Evolutionary conservation across 2,797 vertebrate species (phyloP).

Genomic region (Coranthus polyacanthus): DNA sequence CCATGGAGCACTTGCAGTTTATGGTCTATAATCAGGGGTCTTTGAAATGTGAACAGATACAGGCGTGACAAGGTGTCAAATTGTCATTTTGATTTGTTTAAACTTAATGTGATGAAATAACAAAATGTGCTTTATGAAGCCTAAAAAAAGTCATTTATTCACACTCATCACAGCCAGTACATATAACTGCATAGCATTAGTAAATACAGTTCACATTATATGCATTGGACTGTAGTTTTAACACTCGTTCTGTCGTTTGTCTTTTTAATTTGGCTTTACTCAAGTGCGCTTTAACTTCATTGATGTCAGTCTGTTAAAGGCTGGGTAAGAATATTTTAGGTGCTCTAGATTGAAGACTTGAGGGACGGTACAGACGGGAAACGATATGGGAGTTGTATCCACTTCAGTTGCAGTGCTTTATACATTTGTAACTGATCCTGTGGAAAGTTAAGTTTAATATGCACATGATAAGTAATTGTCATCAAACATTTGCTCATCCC

Average conservation of each 20-base stretch:
- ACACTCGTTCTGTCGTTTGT: constrained; percentile 38
- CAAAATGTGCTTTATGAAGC: constrained; percentile 45
- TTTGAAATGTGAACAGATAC: constrained; percentile 34
- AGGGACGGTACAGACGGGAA: constrained; percentile 54
- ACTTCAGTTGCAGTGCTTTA: constrained; percentile 35
- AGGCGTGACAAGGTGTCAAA: constrained; percentile 41
- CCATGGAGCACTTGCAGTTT: constrained; percentile 41
- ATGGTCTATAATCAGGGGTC: constrained; percentile 35
- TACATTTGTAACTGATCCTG: constrained; percentile 26
- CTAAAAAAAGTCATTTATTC: constrained; percentile 38
- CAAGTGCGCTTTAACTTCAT: constrained; percentile 71
- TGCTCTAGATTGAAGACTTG: constrained; percentile 61
- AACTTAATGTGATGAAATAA: constrained; percentile 55
- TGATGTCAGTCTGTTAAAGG: constrained; percentile 69
- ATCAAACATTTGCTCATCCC: constrained; percentile 26
- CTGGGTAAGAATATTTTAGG: constrained; percentile 59
- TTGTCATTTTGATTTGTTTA: constrained; percentile 37
- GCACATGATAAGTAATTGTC: constrained; percentile 46
- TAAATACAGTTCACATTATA: constrained; percentile 35
- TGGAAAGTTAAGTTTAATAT: constrained; percentile 41
- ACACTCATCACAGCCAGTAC: constrained; percentile 34
- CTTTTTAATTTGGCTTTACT: constrained; percentile 70
- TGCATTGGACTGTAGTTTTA: constrained; percentile 45
- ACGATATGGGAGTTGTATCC: constrained; percentile 19
- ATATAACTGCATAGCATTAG: constrained; percentile 24